phyloP scores from a whole-genome alignment of 1,140 invertebrate genomes.

The Calycopis cecrops region DNA sequence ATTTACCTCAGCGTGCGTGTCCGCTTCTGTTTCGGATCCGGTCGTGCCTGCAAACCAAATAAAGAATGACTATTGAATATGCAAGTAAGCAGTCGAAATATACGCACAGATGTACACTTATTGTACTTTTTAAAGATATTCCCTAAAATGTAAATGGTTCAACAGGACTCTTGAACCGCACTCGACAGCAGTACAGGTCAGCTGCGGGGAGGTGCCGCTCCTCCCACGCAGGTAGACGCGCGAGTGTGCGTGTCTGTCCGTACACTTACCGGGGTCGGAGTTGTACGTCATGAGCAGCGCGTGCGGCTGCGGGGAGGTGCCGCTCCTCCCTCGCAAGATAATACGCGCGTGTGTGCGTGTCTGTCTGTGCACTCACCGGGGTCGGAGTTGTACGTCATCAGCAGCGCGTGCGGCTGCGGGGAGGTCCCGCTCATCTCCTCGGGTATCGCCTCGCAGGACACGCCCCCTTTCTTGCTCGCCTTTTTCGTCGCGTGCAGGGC shows the following conservation, averaged over 20 bases:
- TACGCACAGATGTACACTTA: no score
- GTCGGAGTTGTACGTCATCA: slow-evolving; percentile 66
- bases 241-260: background rate
- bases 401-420: slow-evolving; percentile 33
- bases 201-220: no score
- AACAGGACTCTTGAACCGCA: no score
- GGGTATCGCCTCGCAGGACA: slow-evolving; percentile 92
- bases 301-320: no score
- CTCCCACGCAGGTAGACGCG: no score
- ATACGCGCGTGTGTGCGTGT: background rate
- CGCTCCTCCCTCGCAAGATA: no score
- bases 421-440: slow-evolving; percentile 85
- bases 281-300: slow-evolving; percentile 53
- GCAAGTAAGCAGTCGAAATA: no score
- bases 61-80: no score
- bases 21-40: slow-evolving; percentile 22
- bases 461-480: slow-evolving; percentile 82
- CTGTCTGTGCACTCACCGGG: slow-evolving; percentile 41
- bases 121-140: no score
- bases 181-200: no score
- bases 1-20: slow-evolving; percentile 6
- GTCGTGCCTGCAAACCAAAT: slow-evolving; percentile 21
- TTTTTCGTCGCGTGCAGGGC: slow-evolving; percentile 76
- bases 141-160: no score
- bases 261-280: slow-evolving; percentile 60